Conservation (phyloP, 2,888 invertebrate species). For the Coelopa pilipes region DNA sequence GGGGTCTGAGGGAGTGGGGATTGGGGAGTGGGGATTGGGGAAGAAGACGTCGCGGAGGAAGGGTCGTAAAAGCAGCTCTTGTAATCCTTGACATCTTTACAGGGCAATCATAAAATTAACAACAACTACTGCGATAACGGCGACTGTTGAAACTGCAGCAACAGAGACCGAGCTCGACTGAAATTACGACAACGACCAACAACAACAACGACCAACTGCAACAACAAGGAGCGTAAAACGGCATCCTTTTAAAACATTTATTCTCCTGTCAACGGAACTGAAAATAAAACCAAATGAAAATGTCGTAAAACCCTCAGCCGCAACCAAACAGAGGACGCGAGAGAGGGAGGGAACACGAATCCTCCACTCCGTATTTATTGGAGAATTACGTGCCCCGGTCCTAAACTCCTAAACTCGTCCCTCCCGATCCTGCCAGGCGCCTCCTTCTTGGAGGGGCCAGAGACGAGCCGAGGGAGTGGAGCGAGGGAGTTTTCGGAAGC, state of each 20-base stretch:
- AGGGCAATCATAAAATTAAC: conserved; percentile 56
- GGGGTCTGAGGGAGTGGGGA: no score
- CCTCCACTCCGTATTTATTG: conserved; percentile 14
- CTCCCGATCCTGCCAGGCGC: background rate
- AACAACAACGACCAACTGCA: no score
- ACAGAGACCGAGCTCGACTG: no score
- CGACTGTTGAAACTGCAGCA: background rate
- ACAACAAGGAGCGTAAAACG: background rate
- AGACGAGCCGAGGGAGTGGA: background rate
- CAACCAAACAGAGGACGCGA: background rate
- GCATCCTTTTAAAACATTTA: conserved; percentile 26
- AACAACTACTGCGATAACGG: conserved; percentile 35
- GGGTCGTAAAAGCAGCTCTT: conserved; percentile 42
- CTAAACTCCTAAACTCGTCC: conserved; percentile 20
- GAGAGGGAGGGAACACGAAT: background rate
- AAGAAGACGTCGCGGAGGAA: no score
- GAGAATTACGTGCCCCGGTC: conserved; percentile 34
- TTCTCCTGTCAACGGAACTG: conserved; percentile 26
- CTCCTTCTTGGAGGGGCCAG: background rate
- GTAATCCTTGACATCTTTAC: conserved; percentile 53
- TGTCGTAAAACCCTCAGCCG: conserved; percentile 5
- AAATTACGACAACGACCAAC: no score
- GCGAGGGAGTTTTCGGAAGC: conserved; percentile 17
- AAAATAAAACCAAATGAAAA: conserved; percentile 28
- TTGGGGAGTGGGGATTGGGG: no score